A percentile compares a stretch with the other conserved stretches of the same genome.
These are phyloP conservation scores for Chrosomus eos DNA, from an alignment of 2,797 vertebrate species.

Conservation along the genomic window DNA sequence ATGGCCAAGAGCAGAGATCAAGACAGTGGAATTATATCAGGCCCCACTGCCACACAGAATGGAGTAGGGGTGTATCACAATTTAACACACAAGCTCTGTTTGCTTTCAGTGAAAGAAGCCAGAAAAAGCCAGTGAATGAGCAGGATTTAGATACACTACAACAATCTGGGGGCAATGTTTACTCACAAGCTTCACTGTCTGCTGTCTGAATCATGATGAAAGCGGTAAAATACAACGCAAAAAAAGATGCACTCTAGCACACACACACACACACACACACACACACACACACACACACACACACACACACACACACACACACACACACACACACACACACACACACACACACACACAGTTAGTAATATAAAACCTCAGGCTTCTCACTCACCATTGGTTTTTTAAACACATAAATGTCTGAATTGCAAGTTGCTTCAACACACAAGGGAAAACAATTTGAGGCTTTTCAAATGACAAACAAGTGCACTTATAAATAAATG, in stretches of 20 bases:
- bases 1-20: conserved; percentile 30
- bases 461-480: neutral
- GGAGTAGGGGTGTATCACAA: neutral
- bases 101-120: neutral
- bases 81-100: neutral
- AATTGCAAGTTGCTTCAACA: neutral
- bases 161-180: conserved; percentile 31
- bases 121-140: neutral
- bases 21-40: conserved; percentile 22
- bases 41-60: neutral
- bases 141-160: conserved; percentile 23
- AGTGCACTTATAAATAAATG: conserved; percentile 5
- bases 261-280: neutral
- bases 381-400: neutral
- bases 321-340: neutral
- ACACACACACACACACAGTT: neutral
- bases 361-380: conserved; percentile 2
- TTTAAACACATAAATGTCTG: conserved; percentile 14
- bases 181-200: conserved; percentile 16
- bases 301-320: neutral
- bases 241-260: neutral
- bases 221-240: neutral
- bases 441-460: neutral
- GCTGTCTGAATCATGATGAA: conserved; percentile 13
- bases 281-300: neutral